phyloP scores from a whole-genome alignment of 2,113 vertebrate genomes.

The Lasiurus borealis region DNA sequence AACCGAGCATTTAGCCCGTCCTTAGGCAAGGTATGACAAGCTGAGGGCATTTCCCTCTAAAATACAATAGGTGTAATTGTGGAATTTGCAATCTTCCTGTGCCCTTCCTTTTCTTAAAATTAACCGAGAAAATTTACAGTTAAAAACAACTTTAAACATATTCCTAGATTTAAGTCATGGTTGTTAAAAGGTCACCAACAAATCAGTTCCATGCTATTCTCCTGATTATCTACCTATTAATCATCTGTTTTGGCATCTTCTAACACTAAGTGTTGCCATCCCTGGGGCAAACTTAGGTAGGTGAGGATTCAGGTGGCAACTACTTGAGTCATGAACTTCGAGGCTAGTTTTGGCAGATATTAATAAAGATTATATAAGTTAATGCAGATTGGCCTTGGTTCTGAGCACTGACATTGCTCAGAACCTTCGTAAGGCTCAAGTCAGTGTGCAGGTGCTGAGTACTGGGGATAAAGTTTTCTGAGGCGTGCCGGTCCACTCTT shows the following conservation, averaged over 20 bases:
- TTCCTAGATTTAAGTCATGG: background rate
- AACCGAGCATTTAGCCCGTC: background rate
- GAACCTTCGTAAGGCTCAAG: background rate
- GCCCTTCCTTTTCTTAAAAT: conserved; percentile 4
- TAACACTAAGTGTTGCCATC: background rate
- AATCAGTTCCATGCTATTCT: background rate
- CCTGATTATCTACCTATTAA: background rate
- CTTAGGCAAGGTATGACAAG: background rate
- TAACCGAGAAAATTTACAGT: conserved; percentile 7
- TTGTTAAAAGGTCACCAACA: background rate
- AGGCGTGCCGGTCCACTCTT: background rate
- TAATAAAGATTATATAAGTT: background rate
- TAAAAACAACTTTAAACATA: conserved; percentile 2
- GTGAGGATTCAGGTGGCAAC: background rate
- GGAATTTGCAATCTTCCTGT: background rate
- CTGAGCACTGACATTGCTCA: background rate
- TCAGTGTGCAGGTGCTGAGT: background rate
- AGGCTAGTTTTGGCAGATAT: background rate
- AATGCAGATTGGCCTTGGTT: background rate
- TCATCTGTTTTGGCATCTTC: background rate
- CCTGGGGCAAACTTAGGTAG: background rate
- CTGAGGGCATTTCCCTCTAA: background rate
- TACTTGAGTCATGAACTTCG: background rate
- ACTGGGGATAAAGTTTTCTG: background rate
- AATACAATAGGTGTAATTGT: background rate